Conservation (phyloP, 2,113 vertebrate species). For the Ibidorhyncha struthersii region DNA sequence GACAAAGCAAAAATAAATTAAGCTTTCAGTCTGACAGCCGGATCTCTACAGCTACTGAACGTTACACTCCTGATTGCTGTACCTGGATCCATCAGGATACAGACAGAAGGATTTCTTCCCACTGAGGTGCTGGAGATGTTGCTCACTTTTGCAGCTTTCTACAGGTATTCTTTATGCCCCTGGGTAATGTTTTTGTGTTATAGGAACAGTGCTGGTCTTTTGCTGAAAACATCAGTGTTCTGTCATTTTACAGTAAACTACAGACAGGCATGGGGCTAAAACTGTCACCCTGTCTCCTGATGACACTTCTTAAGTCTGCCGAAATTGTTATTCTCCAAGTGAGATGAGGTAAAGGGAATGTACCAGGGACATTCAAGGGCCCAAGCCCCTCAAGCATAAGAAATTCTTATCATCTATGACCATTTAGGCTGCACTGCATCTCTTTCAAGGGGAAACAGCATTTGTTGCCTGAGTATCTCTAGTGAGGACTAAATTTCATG, state of each 20-base stretch:
- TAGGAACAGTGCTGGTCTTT: neutral
- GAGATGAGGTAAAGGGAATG: neutral
- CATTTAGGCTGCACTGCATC: neutral
- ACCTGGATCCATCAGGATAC: neutral
- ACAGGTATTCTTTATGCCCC: neutral
- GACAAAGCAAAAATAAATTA: neutral
- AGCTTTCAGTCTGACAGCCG: neutral
- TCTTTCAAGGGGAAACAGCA: neutral
- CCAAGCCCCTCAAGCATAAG: neutral
- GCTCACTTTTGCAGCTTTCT: neutral
- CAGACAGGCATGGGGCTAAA: neutral
- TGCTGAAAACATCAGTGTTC: neutral
- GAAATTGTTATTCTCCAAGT: fast-evolving
- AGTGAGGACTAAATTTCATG: neutral
- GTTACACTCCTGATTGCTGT: neutral
- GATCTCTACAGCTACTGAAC: neutral
- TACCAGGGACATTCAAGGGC: neutral
- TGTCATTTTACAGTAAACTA: neutral
- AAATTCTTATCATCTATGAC: neutral
- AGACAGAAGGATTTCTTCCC: neutral
- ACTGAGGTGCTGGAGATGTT: neutral
- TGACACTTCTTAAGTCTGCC: neutral
- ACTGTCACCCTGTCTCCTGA: neutral
- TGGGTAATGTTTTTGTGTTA: neutral
- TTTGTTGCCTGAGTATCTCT: neutral